Conservation (phyloP, 1,140 invertebrate species). For the Cotesia glomerata region DNA sequence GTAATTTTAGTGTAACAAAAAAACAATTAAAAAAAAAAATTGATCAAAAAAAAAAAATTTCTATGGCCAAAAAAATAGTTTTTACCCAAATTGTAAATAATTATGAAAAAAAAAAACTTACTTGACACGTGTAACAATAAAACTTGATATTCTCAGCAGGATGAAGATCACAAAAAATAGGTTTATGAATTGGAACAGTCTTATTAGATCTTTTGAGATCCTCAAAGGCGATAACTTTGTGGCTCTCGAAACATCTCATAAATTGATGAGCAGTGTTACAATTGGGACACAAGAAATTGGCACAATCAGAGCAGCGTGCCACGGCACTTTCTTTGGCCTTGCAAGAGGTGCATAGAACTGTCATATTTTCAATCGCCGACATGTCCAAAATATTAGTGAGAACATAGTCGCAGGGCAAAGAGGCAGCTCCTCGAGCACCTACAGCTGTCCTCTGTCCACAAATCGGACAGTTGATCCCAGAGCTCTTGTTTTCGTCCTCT, state of each 20-base stretch:
- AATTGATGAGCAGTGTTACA: constrained; percentile 93
- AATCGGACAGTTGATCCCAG: constrained; percentile 73
- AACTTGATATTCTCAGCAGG: constrained; percentile 79
- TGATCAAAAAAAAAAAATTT: no score
- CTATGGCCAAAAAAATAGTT: no score
- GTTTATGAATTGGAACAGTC: constrained; percentile 79
- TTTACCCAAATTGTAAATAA: no score
- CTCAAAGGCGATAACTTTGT: constrained; percentile 86
- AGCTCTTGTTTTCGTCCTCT: constrained; percentile 66
- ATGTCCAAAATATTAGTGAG: constrained; percentile 85
- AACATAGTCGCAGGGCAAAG: constrained; percentile 82
- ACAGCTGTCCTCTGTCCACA: constrained; percentile 85
- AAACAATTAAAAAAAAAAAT: no score
- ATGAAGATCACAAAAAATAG: constrained; percentile 80
- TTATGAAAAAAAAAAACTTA: constrained; percentile 43
- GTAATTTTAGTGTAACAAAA: no score
- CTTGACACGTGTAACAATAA: constrained; percentile 83
- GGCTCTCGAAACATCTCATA: constrained; percentile 94
- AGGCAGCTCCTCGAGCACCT: constrained; percentile 73
- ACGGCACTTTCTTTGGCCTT: constrained; percentile 89
- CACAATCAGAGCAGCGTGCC: constrained; percentile 90
- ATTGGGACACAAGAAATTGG: constrained; percentile 89
- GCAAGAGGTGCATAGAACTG: constrained; percentile 84
- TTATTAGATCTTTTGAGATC: constrained; percentile 81
- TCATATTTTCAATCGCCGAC: constrained; percentile 76